phyloP scores from a whole-genome alignment of 2,888 invertebrate species.

The Xestoiulus laeticollis region DNA sequence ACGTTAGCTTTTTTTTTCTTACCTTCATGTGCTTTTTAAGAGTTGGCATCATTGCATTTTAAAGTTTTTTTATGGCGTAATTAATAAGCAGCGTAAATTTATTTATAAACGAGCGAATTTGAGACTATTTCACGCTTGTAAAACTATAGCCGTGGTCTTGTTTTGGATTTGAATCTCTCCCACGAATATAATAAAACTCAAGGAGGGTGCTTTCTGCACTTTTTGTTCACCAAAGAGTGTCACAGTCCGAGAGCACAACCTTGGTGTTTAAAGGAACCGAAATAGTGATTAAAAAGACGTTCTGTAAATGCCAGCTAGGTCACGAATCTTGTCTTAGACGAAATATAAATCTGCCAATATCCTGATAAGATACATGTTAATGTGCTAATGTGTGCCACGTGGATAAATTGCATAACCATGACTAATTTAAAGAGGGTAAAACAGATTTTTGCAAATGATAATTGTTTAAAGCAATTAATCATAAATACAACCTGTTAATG shows the following conservation, averaged over 20 bases:
- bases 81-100: neutral
- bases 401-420: too few relatives aligned
- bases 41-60: too few relatives aligned
- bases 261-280: neutral
- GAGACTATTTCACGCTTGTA: neutral
- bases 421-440: too few relatives aligned
- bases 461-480: too few relatives aligned
- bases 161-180: neutral
- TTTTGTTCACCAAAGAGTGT: neutral
- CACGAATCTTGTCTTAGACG: too few relatives aligned
- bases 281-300: neutral
- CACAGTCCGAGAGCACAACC: neutral
- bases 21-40: neutral
- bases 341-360: too few relatives aligned
- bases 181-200: neutral
- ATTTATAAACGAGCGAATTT: neutral
- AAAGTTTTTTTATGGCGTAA: neutral
- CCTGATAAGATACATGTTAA: too few relatives aligned
- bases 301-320: too few relatives aligned
- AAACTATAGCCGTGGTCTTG: constrained; percentile 10
- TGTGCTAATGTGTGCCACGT: too few relatives aligned
- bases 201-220: neutral
- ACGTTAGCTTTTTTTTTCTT: neutral
- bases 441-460: too few relatives aligned
- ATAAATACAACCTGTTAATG: too few relatives aligned